Evolutionary conservation across 2,113 vertebrate species (phyloP).

Genomic region (Ammodytes dubius): DNA sequence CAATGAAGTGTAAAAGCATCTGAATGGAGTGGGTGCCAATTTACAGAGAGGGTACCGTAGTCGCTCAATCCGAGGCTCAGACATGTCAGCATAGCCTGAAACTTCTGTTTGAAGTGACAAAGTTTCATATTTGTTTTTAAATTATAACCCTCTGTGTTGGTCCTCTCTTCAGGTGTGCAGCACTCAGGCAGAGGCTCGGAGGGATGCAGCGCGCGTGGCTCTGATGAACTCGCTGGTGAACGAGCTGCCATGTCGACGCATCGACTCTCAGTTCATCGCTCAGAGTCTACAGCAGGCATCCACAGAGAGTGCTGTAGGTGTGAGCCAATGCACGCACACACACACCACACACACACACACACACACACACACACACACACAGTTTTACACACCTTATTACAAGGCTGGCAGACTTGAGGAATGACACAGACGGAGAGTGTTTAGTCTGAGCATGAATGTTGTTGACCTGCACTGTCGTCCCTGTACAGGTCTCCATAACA

Average conservation of each 20-base stretch:
- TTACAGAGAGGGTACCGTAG: background rate
- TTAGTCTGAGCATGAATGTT: background rate
- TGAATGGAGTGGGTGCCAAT: background rate
- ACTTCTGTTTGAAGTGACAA: background rate
- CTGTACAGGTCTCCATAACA: conserved; percentile 85
- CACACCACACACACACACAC: conserved; percentile 4
- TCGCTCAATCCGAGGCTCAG: background rate
- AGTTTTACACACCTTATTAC: background rate
- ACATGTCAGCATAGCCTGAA: background rate
- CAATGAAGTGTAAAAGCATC: conserved; percentile 62
- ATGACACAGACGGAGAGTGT: conserved; percentile 9
- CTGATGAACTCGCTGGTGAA: conserved; percentile 94
- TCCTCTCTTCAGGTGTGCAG: conserved; percentile 84
- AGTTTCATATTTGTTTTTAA: background rate
- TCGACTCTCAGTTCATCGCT: conserved; percentile 90
- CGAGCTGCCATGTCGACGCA: conserved; percentile 89
- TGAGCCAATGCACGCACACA: conserved; percentile 8
- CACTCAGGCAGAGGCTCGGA: conserved; percentile 91
- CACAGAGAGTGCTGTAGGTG: conserved; percentile 87
- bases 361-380: conserved; percentile 8
- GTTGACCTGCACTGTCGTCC: conserved; percentile 40
- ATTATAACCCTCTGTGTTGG: background rate
- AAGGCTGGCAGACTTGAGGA: background rate
- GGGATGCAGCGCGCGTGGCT: conserved; percentile 92
- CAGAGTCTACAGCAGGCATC: conserved; percentile 89